These are phyloP conservation scores for Actinostola sp. DNA, from an alignment of 92 coral and sea anemone species.

Conservation along the genomic window DNA sequence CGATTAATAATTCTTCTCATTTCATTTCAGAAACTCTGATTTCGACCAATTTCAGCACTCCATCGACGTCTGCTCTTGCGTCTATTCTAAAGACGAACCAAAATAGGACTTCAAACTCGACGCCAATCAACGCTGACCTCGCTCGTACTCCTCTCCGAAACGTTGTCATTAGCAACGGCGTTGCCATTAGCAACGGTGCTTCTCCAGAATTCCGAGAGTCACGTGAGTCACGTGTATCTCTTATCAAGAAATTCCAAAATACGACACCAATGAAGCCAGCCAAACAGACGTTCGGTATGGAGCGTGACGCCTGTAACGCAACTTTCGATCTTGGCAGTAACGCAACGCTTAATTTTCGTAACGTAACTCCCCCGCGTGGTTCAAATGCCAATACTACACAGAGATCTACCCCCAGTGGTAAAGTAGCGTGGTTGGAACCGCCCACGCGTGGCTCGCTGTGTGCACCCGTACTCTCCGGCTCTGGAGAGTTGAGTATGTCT, in stretches of 20 bases:
- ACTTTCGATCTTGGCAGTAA: conserved; percentile 5
- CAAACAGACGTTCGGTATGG: neutral
- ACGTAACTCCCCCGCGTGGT: conserved; percentile 6
- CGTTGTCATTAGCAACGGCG: no score
- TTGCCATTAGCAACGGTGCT: conserved; percentile 1
- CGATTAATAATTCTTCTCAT: neutral
- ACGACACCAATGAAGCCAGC: conserved; percentile 24
- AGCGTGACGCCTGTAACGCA: conserved; percentile 6
- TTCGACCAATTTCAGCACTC: conserved; percentile 61
- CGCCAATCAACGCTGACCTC: conserved; percentile 12
- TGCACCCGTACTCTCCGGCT: neutral
- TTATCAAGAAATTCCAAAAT: conserved; percentile 58
- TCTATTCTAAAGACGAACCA: neutral
- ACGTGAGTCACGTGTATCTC: conserved; percentile 52
- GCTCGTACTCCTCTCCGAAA: neutral
- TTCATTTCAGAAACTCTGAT: conserved; percentile 32
- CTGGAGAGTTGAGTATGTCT: conserved; percentile 24
- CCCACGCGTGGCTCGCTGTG: conserved; percentile 27
- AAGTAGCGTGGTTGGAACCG: conserved; percentile 52
- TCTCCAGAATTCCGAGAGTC: conserved; percentile 12
- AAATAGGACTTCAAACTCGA: neutral
- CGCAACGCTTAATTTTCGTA: conserved; percentile 7
- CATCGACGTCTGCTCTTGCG: conserved; percentile 1
- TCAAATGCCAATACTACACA: neutral
- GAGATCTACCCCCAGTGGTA: conserved; percentile 34